phyloP scores from a whole-genome alignment of 1,140 invertebrate genomes.

The Apolygus lucorum region DNA sequence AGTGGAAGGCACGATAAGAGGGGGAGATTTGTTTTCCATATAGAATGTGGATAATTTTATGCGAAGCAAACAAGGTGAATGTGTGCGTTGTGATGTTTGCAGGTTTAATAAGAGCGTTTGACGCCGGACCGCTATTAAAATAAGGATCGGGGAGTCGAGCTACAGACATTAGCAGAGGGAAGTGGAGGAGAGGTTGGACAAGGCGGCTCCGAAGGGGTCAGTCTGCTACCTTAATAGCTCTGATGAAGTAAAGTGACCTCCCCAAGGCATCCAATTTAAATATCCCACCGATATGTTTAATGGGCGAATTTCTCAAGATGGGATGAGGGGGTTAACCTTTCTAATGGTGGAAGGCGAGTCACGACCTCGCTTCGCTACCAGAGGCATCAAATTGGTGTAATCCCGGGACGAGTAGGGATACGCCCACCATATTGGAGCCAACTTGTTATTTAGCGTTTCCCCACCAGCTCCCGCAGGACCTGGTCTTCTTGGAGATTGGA shows the following conservation, averaged over 20 bases:
- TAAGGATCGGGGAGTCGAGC: not conserved
- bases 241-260: conserved; percentile 14
- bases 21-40: no score
- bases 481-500: conserved; percentile 13
- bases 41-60: no score
- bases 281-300: conserved; percentile 24
- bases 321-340: conserved; percentile 19
- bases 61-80: no score
- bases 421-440: conserved; percentile 21
- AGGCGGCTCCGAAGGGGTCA: not conserved
- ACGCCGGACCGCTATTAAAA: not conserved
- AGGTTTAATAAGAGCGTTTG: not conserved
- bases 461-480: not conserved
- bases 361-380: conserved; percentile 18
- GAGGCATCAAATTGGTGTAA: conserved; percentile 23
- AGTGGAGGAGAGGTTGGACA: not conserved
- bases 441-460: conserved; percentile 19
- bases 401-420: not conserved
- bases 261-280: conserved; percentile 18
- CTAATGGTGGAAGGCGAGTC: conserved; percentile 22
- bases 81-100: no score
- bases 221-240: conserved; percentile 6
- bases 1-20: no score
- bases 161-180: not conserved
- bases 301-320: conserved; percentile 22